Percentiles rank a stretch among this genome's conserved stretches.
phyloP scores from a whole-genome alignment of 2,797 vertebrate genomes.

The Lophius americanus region DNA sequence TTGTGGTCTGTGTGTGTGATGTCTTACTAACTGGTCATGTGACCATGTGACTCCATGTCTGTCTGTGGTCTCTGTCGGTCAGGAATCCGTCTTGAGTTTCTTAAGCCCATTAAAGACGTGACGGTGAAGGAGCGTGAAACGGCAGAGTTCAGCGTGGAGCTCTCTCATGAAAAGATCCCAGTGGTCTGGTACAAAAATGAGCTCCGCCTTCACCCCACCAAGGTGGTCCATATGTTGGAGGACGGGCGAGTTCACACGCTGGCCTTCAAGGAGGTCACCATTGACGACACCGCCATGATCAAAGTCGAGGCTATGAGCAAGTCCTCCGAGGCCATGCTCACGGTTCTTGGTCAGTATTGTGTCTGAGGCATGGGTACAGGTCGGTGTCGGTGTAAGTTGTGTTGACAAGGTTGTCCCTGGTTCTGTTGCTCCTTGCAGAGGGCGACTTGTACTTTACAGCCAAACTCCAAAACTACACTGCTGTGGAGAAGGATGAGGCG shows the following conservation, averaged over 20 bases:
- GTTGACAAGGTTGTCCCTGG: conserved; percentile 7
- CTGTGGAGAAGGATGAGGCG: conserved; percentile 94
- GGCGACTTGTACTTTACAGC: conserved; percentile 95
- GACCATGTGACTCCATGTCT: neutral
- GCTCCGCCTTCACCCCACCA: conserved; percentile 91
- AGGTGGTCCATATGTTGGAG: conserved; percentile 89
- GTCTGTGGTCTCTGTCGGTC: conserved; percentile 36
- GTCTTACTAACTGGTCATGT: neutral
- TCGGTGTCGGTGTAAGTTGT: neutral
- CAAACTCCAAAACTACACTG: conserved; percentile 94
- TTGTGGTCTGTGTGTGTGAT: neutral
- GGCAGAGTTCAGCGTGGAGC: conserved; percentile 92
- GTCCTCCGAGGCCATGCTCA: conserved; percentile 90
- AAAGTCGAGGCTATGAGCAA: conserved; percentile 92
- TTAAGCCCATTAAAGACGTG: conserved; percentile 94
- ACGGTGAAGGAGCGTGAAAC: conserved; percentile 97
- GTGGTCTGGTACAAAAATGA: conserved; percentile 96
- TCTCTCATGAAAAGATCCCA: conserved; percentile 94
- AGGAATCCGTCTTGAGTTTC: conserved; percentile 97
- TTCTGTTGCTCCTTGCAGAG: conserved; percentile 84
- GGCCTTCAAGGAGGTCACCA: conserved; percentile 91
- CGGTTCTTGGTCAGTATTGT: conserved; percentile 89
- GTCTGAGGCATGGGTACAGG: neutral
- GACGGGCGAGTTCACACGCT: conserved; percentile 88
- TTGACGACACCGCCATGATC: conserved; percentile 95